Base-by-base conservation (phyloP, 2,113 vertebrate genomes). In the Erythrocebus patas region DNA sequence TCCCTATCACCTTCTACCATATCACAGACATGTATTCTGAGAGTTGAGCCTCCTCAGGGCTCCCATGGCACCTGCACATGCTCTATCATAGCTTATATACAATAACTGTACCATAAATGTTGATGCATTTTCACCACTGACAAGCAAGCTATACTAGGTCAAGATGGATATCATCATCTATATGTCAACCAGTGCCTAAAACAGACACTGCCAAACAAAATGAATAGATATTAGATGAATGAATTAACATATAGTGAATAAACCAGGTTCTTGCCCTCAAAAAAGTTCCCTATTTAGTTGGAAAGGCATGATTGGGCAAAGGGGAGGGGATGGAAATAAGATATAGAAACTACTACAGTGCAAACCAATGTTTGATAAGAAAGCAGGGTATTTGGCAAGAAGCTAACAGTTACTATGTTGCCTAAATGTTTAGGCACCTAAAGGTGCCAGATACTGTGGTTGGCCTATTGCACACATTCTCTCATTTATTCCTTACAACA, bases 401-500 rank as follows among this genome's bases (percentile, higher is more conserved):
- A 94, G 95, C 32, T 57, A 81, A 13, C 27, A 68, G 61, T 79
- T 79, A 66, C 35, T 88, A 79, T 8, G 55, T 76, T 85, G 20
- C n/a, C 79, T 93, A 83, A 87, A 73, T 70, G 76, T 75, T 30
- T 59, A 86, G 25, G n/a, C 92, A 35, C 32, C 23, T 79, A 27
- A 78, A 91, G 64, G 38, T 55, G 30, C 55, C 45, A 82, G 48
- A 35, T 8, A 52, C 22, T 80, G 12, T 57, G 22, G 45, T 30
- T 40, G 59, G 48, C 66, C 25, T 8, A 89, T 43, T 43, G 11
- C 2, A 79, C 6, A 89, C 3, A 92, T 79, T 75, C 75, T 81
- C 30, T 88, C 32, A 73, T 20, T 96, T 87, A 92, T 48, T 90
- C 75, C 83, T 96, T n/a, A 96, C 5, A 96, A 82, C 8, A 2